Evolutionary conservation across 2,797 vertebrate genomes (phyloP).

Genomic region (Euphonia xanthogaster): DNA sequence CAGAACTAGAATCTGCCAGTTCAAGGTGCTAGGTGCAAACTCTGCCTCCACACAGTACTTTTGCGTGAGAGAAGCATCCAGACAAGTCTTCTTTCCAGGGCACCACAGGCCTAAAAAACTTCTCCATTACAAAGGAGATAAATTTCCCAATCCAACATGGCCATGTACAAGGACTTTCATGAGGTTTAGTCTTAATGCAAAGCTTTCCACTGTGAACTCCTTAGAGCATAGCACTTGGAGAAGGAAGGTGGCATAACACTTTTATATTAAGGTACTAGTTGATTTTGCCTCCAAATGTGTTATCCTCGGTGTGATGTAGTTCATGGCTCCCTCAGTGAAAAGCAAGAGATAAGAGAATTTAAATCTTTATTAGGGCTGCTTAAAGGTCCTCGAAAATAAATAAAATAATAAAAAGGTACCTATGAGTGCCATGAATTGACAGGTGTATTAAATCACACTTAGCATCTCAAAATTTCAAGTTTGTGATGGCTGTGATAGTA

Average conservation of each 20-base stretch:
- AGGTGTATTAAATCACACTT: not conserved
- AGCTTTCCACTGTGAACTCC: not conserved
- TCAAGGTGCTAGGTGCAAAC: not conserved
- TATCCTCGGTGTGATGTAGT: not conserved
- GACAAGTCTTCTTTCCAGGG: not conserved
- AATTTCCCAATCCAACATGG: not conserved
- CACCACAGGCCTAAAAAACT: not conserved
- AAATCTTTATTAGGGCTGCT: not conserved
- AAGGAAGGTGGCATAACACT: not conserved
- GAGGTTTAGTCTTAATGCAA: not conserved
- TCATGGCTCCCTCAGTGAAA: not conserved
- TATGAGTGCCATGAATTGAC: not conserved
- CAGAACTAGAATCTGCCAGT: not conserved
- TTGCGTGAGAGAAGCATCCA: not conserved
- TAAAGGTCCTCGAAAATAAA: not conserved
- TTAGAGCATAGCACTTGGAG: not conserved
- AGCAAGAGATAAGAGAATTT: not conserved
- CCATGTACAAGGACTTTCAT: not conserved
- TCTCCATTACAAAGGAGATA: not conserved
- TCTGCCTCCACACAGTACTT: not conserved
- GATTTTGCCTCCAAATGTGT: not conserved
- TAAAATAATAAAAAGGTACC: not conserved
- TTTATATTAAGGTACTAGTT: not conserved
- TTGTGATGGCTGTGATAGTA: not conserved
- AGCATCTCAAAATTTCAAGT: not conserved